phyloP scores from a whole-genome alignment of 2,888 invertebrate species.

The Habroteleia sp. region DNA sequence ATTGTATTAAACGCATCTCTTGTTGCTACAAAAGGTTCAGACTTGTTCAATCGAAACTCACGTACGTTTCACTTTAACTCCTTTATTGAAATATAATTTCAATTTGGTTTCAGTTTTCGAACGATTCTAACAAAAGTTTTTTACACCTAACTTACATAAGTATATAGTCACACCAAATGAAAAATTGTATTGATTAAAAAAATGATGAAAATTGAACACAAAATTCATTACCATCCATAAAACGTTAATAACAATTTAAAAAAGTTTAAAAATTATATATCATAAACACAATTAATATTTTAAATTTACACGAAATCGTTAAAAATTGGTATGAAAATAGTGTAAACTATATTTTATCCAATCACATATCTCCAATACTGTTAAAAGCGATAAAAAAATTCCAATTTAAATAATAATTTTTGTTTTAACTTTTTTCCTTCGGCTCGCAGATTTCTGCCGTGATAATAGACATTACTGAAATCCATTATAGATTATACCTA shows the following conservation, averaged over 20 bases:
- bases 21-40: slow-evolving; percentile 34
- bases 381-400: slow-evolving; percentile 22
- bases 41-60: slow-evolving; percentile 49
- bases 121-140: slow-evolving; percentile 1
- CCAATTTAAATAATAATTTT: slow-evolving; percentile 12
- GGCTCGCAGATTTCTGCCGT: slow-evolving; percentile 15
- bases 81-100: slow-evolving; percentile 42
- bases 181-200: too few species aligned
- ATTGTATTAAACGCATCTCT: slow-evolving; percentile 43
- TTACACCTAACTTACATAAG: background rate
- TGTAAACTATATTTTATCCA: too few species aligned
- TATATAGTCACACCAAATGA: background rate
- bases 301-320: too few species aligned
- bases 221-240: too few species aligned
- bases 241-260: background rate
- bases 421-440: background rate
- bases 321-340: too few species aligned
- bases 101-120: slow-evolving; percentile 14
- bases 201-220: too few species aligned
- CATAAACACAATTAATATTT: too few species aligned
- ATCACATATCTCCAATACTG: background rate
- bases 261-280: too few species aligned
- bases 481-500: slow-evolving; percentile 23
- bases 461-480: slow-evolving; percentile 29
- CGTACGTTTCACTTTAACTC: slow-evolving; percentile 39